These are phyloP conservation scores for Willisornis vidua DNA, from an alignment of 2,113 vertebrate genomes.

Conservation along the genomic window DNA sequence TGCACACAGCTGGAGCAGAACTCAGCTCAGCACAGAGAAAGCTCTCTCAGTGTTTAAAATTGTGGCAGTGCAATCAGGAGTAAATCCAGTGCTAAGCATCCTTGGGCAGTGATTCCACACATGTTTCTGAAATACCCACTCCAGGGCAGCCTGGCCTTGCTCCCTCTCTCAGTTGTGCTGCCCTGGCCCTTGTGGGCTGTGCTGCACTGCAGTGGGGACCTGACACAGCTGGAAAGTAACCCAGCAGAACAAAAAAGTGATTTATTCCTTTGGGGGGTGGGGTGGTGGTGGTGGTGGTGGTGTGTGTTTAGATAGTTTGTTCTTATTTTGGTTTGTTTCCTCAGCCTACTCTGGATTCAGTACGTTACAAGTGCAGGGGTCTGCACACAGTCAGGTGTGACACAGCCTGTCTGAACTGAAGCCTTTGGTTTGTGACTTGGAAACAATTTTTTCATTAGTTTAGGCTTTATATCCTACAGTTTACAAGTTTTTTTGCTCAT, in stretches of 20 bases:
- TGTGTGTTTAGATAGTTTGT: neutral
- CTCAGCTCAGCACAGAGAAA: neutral
- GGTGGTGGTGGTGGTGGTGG: no score
- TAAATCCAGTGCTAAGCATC: neutral
- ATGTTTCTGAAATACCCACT: rapidly evolving
- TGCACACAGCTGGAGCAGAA: neutral
- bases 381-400: neutral
- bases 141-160: neutral
- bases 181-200: neutral
- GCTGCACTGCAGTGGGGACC: neutral
- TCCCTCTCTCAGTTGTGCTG: neutral
- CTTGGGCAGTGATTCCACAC: neutral
- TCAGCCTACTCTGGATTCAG: neutral
- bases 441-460: neutral
- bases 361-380: neutral
- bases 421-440: neutral
- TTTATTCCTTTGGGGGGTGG: neutral
- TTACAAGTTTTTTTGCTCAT: neutral
- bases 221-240: neutral
- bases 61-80: neutral
- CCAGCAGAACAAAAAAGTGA: neutral
- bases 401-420: neutral
- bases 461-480: neutral
- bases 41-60: neutral
- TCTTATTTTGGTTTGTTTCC: neutral